These are phyloP conservation scores for Shargacucullia verbasci DNA, from an alignment of 2,888 invertebrate species.

Conservation along the genomic window DNA sequence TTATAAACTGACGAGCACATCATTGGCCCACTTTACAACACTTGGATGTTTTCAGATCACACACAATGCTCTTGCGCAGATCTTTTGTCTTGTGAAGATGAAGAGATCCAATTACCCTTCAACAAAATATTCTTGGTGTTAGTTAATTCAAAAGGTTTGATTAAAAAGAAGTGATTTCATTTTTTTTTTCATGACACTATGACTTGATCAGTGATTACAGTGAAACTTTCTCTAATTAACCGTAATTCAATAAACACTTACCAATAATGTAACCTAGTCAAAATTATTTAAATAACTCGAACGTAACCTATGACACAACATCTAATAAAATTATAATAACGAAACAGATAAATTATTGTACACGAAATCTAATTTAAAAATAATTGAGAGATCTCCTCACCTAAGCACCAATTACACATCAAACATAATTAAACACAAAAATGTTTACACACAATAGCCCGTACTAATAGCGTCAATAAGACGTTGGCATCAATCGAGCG, in stretches of 20 bases:
- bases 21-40: slow-evolving; percentile 52
- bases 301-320: too few species aligned
- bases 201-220: too few species aligned
- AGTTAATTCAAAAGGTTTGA: slow-evolving; percentile 10
- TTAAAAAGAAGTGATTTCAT: too few species aligned
- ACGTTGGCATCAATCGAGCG: slow-evolving; percentile 37
- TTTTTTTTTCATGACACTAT: too few species aligned
- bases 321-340: background rate
- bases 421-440: slow-evolving; percentile 55
- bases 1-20: slow-evolving; percentile 36
- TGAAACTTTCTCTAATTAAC: too few species aligned
- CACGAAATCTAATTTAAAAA: slow-evolving; percentile 17
- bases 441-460: slow-evolving; percentile 59
- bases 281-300: too few species aligned
- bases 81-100: slow-evolving; percentile 34
- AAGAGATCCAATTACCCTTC: slow-evolving; percentile 16
- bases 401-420: slow-evolving; percentile 44
- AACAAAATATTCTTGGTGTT: background rate
- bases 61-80: slow-evolving; percentile 22
- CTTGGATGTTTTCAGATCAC: slow-evolving; percentile 12
- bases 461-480: slow-evolving; percentile 51
- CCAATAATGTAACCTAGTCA: too few species aligned
- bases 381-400: slow-evolving; percentile 17
- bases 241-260: too few species aligned
- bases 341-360: slow-evolving; percentile 5